These are phyloP conservation scores for Urocitellus parryii DNA, from an alignment of 2,113 vertebrate species.

Conservation along the genomic window DNA sequence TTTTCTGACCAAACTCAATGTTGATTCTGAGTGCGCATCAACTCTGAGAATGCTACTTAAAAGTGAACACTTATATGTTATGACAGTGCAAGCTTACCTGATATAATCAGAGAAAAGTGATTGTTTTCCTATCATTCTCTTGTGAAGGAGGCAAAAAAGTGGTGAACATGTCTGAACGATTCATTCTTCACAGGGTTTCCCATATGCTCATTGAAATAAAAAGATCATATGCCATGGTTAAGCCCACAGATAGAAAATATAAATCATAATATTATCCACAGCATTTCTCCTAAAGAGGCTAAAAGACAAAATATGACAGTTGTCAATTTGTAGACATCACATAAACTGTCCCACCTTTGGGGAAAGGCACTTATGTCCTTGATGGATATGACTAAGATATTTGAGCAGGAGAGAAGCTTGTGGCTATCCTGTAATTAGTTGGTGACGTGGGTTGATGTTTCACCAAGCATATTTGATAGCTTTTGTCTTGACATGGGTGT, in stretches of 20 bases:
- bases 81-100: neutral
- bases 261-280: neutral
- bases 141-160: constrained; percentile 2
- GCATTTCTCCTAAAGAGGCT: constrained; percentile 34
- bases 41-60: constrained; percentile 26
- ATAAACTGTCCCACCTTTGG: neutral
- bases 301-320: constrained; percentile 12
- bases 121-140: neutral
- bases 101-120: constrained; percentile 17
- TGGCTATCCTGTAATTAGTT: neutral
- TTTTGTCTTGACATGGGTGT: constrained; percentile 19
- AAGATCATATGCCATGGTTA: constrained; percentile 7
- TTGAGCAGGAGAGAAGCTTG: neutral
- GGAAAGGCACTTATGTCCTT: neutral
- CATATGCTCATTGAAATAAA: constrained; percentile 3
- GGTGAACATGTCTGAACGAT: neutral
- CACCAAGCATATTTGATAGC: neutral
- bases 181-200: constrained; percentile 18
- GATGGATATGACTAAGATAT: neutral
- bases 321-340: constrained; percentile 26
- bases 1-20: neutral
- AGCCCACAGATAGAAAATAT: constrained; percentile 39
- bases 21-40: neutral
- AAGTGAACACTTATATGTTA: neutral
- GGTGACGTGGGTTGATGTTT: neutral